These are phyloP conservation scores for Hoplodrina ambigua DNA, from an alignment of 2,888 invertebrate species.

Conservation along the genomic window DNA sequence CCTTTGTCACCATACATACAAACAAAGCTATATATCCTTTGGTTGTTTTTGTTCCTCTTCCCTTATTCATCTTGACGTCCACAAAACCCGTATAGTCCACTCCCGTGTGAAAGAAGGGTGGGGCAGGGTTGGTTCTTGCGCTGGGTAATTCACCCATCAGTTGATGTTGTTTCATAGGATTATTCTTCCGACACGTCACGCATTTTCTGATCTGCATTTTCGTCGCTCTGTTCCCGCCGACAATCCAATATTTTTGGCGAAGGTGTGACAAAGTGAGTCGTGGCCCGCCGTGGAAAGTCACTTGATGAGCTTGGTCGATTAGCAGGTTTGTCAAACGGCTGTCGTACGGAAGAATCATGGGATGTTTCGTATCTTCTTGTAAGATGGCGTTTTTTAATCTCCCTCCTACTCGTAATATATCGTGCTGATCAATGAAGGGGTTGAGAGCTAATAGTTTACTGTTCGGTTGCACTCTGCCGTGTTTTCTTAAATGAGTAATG, in stretches of 20 bases:
- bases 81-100: slow-evolving; percentile 30
- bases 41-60: slow-evolving; percentile 6
- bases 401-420: no score
- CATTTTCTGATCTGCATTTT: slow-evolving; percentile 4
- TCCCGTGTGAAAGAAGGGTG: slow-evolving; percentile 19
- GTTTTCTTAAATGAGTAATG: no score
- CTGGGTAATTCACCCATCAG: slow-evolving; percentile 19
- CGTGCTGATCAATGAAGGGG: no score
- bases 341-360: no score
- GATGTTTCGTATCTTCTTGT: no score
- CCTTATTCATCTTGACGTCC: slow-evolving; percentile 21
- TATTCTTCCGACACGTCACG: neutral
- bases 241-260: neutral
- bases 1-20: slow-evolving; percentile 24
- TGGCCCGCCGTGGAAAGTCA: neutral
- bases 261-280: neutral
- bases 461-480: no score
- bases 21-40: slow-evolving; percentile 23
- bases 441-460: no score
- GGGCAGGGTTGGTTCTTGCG: slow-evolving; percentile 6
- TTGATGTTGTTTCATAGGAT: neutral
- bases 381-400: no score
- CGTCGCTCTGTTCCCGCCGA: neutral
- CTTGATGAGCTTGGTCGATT: slow-evolving; percentile 6
- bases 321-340: neutral